Evolutionary conservation across 2,113 vertebrate species (phyloP).

Genomic region (Elgaria multicarinata): DNA sequence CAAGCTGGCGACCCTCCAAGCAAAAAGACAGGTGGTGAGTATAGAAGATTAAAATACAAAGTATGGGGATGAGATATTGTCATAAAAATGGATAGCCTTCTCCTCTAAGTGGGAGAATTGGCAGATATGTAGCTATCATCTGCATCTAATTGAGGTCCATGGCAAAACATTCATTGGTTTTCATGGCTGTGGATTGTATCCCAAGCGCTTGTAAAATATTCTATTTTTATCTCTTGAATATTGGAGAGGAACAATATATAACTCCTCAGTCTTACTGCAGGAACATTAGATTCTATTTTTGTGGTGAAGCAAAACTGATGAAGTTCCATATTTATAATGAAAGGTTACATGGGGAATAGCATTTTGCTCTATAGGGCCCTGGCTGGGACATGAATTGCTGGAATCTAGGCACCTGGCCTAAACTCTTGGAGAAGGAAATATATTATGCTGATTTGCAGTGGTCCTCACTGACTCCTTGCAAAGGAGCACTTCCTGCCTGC

Average conservation of each 20-base stretch:
- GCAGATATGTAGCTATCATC: neutral
- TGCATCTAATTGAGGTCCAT: slow-evolving; percentile 14
- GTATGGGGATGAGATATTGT: neutral
- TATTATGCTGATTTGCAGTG: neutral
- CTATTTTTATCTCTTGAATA: slow-evolving; percentile 13
- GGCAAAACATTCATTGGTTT: neutral
- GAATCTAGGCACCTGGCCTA: slow-evolving; percentile 2
- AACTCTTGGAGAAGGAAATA: slow-evolving; percentile 4
- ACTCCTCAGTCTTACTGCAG: neutral
- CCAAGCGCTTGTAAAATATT: slow-evolving; percentile 15
- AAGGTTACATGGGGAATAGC: neutral
- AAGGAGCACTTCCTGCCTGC: neutral
- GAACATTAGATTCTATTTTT: neutral
- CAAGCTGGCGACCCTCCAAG: neutral
- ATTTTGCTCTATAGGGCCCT: slow-evolving; percentile 5
- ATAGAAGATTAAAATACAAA: neutral
- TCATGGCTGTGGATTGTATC: slow-evolving; percentile 1
- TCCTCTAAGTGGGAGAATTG: neutral
- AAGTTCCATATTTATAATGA: slow-evolving; percentile 21
- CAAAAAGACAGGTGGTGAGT: slow-evolving; percentile 11
- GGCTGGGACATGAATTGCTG: neutral
- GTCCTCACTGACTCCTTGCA: neutral
- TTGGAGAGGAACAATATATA: neutral
- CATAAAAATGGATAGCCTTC: slow-evolving; percentile 1
- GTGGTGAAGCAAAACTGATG: neutral